phyloP scores from a whole-genome alignment of 2,888 invertebrate species.

The Mycalesis mineus region DNA sequence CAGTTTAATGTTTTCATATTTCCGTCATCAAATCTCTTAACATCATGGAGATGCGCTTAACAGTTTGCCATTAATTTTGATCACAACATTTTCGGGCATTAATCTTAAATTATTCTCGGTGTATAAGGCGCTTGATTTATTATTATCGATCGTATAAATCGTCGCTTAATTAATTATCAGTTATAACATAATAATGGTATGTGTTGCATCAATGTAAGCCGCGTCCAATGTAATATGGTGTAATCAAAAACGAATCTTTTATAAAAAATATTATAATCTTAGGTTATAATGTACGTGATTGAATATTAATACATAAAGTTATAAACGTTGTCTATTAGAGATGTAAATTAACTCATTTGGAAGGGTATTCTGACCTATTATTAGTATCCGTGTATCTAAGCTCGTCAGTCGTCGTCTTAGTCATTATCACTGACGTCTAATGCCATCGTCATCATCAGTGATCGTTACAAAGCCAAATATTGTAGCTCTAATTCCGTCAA shows the following conservation, averaged over 20 bases:
- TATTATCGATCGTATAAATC: slow-evolving; percentile 19
- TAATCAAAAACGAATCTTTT: neutral
- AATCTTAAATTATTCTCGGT: slow-evolving; percentile 18
- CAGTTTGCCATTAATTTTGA: slow-evolving; percentile 7
- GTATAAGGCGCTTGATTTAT: slow-evolving; percentile 23
- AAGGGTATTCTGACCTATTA: too few species aligned
- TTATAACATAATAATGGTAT: slow-evolving; percentile 19
- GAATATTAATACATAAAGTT: neutral
- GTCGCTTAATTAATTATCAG: slow-evolving; percentile 23
- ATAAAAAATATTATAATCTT: neutral
- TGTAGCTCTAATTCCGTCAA: too few species aligned
- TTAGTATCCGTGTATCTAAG: too few species aligned
- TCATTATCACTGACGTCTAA: too few species aligned
- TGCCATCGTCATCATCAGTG: too few species aligned
- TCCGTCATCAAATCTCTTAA: neutral
- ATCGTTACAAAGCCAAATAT: too few species aligned
- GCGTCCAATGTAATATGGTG: neutral
- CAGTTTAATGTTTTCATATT: neutral
- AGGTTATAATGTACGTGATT: neutral
- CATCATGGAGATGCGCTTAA: slow-evolving; percentile 1
- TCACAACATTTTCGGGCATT: slow-evolving; percentile 12
- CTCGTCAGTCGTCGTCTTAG: too few species aligned
- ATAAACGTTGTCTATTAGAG: too few species aligned
- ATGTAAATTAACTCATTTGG: too few species aligned
- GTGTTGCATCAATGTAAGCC: neutral